Evolutionary conservation across 2,888 invertebrate species (phyloP).

Genomic region (Campoplex capitator): DNA sequence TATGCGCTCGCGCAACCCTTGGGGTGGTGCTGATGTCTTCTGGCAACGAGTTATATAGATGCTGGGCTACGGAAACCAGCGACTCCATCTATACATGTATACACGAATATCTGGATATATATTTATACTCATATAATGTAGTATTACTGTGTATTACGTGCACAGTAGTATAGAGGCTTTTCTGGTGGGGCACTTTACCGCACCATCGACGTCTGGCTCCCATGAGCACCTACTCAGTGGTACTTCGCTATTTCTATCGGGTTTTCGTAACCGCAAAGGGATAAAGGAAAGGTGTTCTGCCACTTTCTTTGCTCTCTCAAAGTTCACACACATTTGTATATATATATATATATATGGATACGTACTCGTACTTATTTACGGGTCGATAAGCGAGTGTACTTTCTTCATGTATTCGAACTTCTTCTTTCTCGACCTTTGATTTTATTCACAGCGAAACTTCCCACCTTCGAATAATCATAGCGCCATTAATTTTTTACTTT

Average conservation of each 20-base stretch:
- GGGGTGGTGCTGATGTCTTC: conserved; percentile 61
- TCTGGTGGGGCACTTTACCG: conserved; percentile 66
- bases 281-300: conserved; percentile 64
- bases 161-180: conserved; percentile 58
- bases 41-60: conserved; percentile 54
- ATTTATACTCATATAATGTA: conserved; percentile 5
- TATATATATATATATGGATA: neutral
- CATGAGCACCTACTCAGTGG: conserved; percentile 67
- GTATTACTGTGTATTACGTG: conserved; percentile 49
- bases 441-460: conserved; percentile 16
- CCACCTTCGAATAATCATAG: conserved; percentile 21
- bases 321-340: neutral
- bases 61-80: conserved; percentile 47
- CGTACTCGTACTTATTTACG: conserved; percentile 37
- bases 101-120: conserved; percentile 18
- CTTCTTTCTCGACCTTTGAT: conserved; percentile 15
- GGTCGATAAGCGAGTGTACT: conserved; percentile 38
- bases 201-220: conserved; percentile 64
- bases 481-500: neutral
- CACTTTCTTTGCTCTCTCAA: conserved; percentile 46
- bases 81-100: conserved; percentile 30
- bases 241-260: conserved; percentile 67
- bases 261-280: conserved; percentile 67
- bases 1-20: conserved; percentile 71
- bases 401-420: conserved; percentile 28